A percentile compares a stretch with the other conserved stretches of the same genome.
These are phyloP conservation scores for Neotragus moschatus DNA, from an alignment of 2,113 vertebrate genomes.

Conservation along the genomic window DNA sequence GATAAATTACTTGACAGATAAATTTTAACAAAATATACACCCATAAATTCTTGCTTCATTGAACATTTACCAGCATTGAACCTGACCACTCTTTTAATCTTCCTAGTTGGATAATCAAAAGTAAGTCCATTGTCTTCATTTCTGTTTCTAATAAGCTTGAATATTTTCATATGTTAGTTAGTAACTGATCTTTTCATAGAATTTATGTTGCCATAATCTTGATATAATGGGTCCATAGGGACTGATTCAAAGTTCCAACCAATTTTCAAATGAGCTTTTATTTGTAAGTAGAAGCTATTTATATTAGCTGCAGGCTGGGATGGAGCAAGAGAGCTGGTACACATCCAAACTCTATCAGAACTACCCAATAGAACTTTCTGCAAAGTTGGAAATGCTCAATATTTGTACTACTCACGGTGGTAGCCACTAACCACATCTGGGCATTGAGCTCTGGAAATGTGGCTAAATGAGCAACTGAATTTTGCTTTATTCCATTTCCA, in stretches of 20 bases:
- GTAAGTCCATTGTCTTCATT: neutral
- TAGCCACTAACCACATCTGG: no score
- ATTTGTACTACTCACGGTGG: no score
- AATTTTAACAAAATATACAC: neutral
- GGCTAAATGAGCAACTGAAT: neutral
- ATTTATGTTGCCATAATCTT: neutral
- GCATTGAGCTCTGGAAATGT: neutral
- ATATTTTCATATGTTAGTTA: neutral
- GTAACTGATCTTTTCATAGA: neutral
- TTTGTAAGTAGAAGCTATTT: neutral
- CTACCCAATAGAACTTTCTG: neutral
- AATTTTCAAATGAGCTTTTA: neutral
- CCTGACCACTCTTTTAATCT: neutral
- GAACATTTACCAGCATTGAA: neutral
- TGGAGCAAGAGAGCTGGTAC: neutral
- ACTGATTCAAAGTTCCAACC: neutral
- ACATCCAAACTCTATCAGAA: neutral
- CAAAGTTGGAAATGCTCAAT: neutral
- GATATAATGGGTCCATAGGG: neutral
- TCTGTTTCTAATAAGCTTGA: neutral
- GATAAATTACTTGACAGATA: neutral
- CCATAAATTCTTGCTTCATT: neutral
- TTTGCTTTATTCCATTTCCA: neutral
- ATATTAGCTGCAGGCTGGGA: neutral
- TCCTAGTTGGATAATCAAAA: neutral